Evolutionary conservation across 2,888 invertebrate genomes (phyloP), one percentile per base, ranked within the genome.

Genomic region (Hirtodrosophila histrioides): DNA sequence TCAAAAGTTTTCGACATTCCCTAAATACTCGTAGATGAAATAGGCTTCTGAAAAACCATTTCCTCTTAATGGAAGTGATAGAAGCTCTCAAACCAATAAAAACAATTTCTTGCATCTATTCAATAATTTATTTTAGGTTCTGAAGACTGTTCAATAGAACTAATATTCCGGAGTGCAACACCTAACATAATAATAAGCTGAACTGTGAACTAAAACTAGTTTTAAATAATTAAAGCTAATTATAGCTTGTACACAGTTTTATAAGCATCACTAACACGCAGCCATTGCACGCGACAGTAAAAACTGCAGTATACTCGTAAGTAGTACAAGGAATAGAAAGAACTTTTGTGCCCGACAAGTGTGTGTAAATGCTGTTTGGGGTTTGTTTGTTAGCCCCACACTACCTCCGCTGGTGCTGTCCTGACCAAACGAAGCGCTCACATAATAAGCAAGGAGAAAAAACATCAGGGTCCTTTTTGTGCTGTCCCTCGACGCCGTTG

Each of bases 321-420:
- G 17, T 17, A 17, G 45, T 10, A 29, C 8, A 39, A 53, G 35
- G 31, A 55, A 39, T 50, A 23, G 17, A 11, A 45, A 64, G 63
- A 58, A 58, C 62, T 48, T 61, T 74, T 62, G 33, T 45, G 55
- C 49, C 23, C 76, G 48, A 57, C 75, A 66, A 72, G 69, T 76
- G 58, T 60, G 44, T 60, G 65, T 68, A 63, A 17, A 50, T 72
- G 64, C 45, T 69, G 67, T 61, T 56, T 65, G 61, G 11, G 23
- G 12, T 40, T 37, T 27, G 23, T 7, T 5, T 8, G 31, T 31
- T 0, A 7, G 8, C 9, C 0, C 31, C 31, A 0, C 31, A 31
- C 1, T 6, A 27, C 6, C 17, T 40, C 53, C 36, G 31, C 44
- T 36, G 48, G 51, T 63, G 11, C 54, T 23, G 29, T 45, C 44